Percentiles rank a stretch among this genome's conserved stretches.
phyloP scores from a whole-genome alignment of 2,797 vertebrate species.

The Merluccius polli region DNA sequence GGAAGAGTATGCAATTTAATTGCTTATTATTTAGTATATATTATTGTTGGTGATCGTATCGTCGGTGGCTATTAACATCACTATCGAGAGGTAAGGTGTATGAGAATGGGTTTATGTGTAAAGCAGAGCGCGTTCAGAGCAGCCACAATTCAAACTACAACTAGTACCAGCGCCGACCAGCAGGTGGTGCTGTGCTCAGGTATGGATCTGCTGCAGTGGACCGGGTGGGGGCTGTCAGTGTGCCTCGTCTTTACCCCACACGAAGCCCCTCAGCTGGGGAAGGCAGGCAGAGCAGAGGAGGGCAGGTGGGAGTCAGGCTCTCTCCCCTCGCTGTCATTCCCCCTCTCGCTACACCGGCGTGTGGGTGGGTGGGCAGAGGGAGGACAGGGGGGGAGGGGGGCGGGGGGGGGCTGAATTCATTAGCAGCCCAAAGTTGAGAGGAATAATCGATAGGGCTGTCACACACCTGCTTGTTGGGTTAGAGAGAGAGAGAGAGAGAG shows the following conservation, averaged over 20 bases:
- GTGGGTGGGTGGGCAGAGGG: too few relatives aligned
- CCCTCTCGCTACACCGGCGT: constrained; percentile 7
- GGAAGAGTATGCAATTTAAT: background rate
- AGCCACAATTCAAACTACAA: background rate
- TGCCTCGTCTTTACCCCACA: background rate
- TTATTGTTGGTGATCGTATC: too few relatives aligned
- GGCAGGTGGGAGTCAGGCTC: background rate
- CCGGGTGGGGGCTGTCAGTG: background rate
- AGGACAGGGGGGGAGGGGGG: too few relatives aligned
- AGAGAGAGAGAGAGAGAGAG: background rate
- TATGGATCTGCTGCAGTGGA: background rate
- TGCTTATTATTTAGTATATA: too few relatives aligned
- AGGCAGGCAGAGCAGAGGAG: background rate
- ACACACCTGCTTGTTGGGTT: constrained; percentile 30
- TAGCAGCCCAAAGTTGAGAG: constrained; percentile 45
- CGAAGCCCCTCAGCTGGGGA: background rate
- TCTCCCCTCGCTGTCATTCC: too few relatives aligned
- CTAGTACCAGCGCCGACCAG: constrained; percentile 6
- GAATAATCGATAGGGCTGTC: constrained; percentile 60
- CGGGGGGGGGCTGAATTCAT: constrained; percentile 47
- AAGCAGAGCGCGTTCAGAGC: too few relatives aligned
- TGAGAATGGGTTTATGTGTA: too few relatives aligned
- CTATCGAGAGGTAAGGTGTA: too few relatives aligned
- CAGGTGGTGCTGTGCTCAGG: background rate
- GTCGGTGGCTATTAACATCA: too few relatives aligned